phyloP scores from a whole-genome alignment of 2,113 vertebrate genomes.

The Periophthalmus modestus region DNA sequence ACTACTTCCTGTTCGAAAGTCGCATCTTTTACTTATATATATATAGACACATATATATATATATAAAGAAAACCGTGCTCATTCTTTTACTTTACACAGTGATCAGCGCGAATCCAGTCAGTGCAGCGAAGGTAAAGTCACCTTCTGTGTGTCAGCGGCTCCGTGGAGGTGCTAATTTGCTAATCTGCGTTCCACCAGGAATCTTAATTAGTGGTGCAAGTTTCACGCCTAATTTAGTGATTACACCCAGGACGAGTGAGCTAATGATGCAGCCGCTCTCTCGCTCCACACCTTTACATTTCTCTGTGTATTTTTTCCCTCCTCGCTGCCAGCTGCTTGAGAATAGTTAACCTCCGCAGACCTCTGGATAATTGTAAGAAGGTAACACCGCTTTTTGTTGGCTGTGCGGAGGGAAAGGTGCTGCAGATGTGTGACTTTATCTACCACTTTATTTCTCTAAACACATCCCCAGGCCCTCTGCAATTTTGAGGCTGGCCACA shows the following conservation, averaged over 20 bases:
- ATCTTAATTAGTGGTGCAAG: conserved; percentile 76
- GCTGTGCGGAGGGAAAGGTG: conserved; percentile 15
- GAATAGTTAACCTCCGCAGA: conserved; percentile 58
- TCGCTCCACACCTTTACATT: conserved; percentile 41
- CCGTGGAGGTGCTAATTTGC: conserved; percentile 73
- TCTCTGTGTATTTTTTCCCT: conserved; percentile 29
- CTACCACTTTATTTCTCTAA: background rate
- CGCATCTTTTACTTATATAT: no score
- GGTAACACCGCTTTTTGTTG: conserved; percentile 16
- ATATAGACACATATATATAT: no score
- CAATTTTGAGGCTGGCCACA: background rate
- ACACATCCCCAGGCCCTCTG: background rate
- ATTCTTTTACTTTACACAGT: background rate
- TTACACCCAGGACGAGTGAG: conserved; percentile 65
- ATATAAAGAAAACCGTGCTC: no score
- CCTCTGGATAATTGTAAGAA: conserved; percentile 53
- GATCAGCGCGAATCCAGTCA: background rate
- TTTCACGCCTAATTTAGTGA: conserved; percentile 78
- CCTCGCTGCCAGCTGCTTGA: conserved; percentile 39
- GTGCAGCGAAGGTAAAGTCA: conserved; percentile 13
- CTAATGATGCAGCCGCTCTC: conserved; percentile 64
- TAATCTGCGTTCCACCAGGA: conserved; percentile 69
- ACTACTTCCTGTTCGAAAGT: background rate
- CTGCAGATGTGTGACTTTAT: conserved; percentile 4
- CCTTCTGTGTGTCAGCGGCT: conserved; percentile 36